Conservation (phyloP, 2,797 vertebrate species). For the Pseudochaenichthys georgianus region DNA sequence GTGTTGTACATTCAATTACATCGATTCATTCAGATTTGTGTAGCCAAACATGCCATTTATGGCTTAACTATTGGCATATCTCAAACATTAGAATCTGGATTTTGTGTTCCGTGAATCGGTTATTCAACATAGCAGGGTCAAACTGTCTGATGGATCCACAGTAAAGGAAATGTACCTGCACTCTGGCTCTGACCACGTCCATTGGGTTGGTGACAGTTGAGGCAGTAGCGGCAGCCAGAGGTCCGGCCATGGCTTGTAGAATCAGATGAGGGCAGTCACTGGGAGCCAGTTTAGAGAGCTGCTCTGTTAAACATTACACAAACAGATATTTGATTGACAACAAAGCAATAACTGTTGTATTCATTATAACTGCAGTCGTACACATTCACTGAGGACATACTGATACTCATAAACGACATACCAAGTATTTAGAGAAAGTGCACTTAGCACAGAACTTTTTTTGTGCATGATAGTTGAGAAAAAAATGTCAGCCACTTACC, state of each 20-base stretch:
- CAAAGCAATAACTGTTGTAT: not conserved
- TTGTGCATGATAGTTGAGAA: not conserved
- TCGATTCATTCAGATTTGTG: not conserved
- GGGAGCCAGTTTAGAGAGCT: slow-evolving; percentile 92
- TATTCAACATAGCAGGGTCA: not conserved
- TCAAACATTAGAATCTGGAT: not conserved
- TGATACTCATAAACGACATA: not conserved
- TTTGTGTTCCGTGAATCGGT: not conserved
- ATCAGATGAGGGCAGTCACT: slow-evolving; percentile 95
- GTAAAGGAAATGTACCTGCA: slow-evolving; percentile 88
- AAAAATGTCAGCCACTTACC: slow-evolving; percentile 79
- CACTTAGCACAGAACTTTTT: not conserved
- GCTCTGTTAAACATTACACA: slow-evolving; percentile 85
- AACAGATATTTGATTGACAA: slow-evolving; percentile 15
- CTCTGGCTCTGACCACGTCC: slow-evolving; percentile 95
- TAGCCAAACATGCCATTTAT: too few relatives aligned
- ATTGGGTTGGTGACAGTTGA: slow-evolving; percentile 98
- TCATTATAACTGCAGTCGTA: not conserved
- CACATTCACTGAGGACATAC: not conserved
- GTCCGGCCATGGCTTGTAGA: slow-evolving; percentile 94
- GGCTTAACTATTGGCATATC: not conserved
- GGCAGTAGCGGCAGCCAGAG: slow-evolving; percentile 94
- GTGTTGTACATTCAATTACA: not conserved
- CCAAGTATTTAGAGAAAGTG: not conserved
- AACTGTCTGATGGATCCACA: not conserved